phyloP scores from a whole-genome alignment of 2,888 invertebrate species.

The Horisme vitalbata region DNA sequence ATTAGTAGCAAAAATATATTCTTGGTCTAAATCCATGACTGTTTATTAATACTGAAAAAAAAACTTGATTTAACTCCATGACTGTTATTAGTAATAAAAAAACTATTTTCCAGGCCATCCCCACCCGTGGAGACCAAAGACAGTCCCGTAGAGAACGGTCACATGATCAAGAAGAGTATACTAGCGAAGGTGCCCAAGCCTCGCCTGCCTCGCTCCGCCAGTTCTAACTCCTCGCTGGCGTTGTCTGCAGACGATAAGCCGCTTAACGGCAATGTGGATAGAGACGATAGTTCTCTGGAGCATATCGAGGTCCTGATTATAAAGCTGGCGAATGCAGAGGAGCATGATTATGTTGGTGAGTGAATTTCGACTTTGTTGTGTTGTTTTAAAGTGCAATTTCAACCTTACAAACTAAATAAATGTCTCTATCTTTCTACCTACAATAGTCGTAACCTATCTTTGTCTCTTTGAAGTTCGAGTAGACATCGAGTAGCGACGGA shows the following conservation, averaged over 20 bases:
- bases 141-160: slow-evolving; percentile 56
- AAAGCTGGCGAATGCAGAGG: slow-evolving; percentile 65
- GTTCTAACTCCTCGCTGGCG: slow-evolving; percentile 50
- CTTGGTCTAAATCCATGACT: too few relatives aligned
- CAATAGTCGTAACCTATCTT: too few relatives aligned
- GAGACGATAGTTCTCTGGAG: slow-evolving; percentile 47
- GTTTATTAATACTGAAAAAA: too few relatives aligned
- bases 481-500: too few relatives aligned
- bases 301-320: slow-evolving; percentile 68
- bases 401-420: too few relatives aligned
- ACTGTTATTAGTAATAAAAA: too few relatives aligned
- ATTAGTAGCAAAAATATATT: too few relatives aligned
- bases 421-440: too few relatives aligned
- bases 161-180: slow-evolving; percentile 56
- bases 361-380: slow-evolving; percentile 16
- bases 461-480: too few relatives aligned
- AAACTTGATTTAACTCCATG: too few relatives aligned
- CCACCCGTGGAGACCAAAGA: slow-evolving; percentile 57
- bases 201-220: slow-evolving; percentile 59
- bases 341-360: slow-evolving; percentile 74
- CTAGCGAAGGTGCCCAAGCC: slow-evolving; percentile 66
- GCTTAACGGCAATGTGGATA: slow-evolving; percentile 42
- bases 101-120: slow-evolving; percentile 43
- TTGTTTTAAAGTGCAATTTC: too few relatives aligned
- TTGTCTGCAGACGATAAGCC: slow-evolving; percentile 47